phyloP scores from a whole-genome alignment of 2,888 invertebrate species.

The Enoplolaimus lenunculus region DNA sequence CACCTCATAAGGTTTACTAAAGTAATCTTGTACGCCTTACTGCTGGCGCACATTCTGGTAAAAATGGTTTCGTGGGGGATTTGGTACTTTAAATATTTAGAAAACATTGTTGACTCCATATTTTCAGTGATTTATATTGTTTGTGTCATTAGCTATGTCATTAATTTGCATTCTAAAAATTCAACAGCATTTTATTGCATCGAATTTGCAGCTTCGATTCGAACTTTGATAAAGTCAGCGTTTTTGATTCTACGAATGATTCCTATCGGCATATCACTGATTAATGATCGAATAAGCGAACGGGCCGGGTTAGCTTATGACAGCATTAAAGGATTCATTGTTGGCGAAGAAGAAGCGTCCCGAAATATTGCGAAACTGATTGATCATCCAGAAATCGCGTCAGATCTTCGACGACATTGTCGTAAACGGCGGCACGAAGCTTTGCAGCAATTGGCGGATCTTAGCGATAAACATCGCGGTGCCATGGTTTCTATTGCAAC shows the following conservation, averaged over 20 bases:
- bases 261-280: constrained; percentile 48
- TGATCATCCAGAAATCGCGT: constrained; percentile 41
- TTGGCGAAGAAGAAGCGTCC: constrained; percentile 52
- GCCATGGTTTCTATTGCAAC: constrained; percentile 55
- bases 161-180: not conserved
- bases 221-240: not conserved
- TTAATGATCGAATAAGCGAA: constrained; percentile 50
- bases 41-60: not conserved
- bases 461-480: constrained; percentile 51
- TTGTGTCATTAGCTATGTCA: not conserved
- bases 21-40: not conserved
- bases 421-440: constrained; percentile 20
- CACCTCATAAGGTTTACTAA: not conserved
- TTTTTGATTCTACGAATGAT: constrained; percentile 29
- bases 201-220: constrained; percentile 6
- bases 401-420: constrained; percentile 29
- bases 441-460: constrained; percentile 33
- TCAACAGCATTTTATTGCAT: not conserved
- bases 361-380: constrained; percentile 48
- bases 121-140: not conserved
- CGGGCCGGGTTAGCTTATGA: constrained; percentile 52
- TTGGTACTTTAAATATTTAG: not conserved
- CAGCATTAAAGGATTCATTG: constrained; percentile 53
- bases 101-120: constrained; percentile 1
- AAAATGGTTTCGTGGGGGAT: not conserved